Conservation (phyloP, 2,888 invertebrate genomes). For the Drosophila lacicola region DNA sequence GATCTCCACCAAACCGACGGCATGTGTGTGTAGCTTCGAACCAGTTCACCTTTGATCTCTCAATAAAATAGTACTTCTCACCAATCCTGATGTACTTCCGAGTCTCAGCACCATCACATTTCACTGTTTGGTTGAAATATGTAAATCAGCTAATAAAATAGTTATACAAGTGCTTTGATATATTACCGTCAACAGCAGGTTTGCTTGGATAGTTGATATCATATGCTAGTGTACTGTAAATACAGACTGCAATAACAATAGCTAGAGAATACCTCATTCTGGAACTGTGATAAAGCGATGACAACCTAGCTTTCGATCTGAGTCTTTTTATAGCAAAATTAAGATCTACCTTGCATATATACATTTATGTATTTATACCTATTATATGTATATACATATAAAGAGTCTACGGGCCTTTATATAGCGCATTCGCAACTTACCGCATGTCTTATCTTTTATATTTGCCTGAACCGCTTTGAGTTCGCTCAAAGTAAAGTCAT, state of each 20-base stretch:
- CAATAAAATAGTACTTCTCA: constrained; percentile 39
- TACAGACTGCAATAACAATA: constrained; percentile 3
- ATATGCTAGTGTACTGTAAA: constrained; percentile 11
- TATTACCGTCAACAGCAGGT: constrained; percentile 13
- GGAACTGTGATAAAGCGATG: not conserved
- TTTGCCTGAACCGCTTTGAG: not conserved
- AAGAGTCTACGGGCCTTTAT: not conserved
- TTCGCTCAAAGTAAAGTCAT: no score
- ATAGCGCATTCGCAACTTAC: not conserved
- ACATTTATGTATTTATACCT: not conserved
- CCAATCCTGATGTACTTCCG: constrained; percentile 24
- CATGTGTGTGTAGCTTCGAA: constrained; percentile 39
- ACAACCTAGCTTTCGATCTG: no score
- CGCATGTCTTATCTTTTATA: not conserved
- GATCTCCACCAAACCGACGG: constrained; percentile 40
- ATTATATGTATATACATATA: not conserved
- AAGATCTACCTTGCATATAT: not conserved
- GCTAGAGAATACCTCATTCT: constrained; percentile 21
- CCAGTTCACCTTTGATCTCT: constrained; percentile 26
- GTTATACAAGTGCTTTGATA: not conserved
- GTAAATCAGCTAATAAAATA: not conserved
- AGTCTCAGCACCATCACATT: constrained; percentile 5
- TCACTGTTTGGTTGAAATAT: constrained; percentile 5
- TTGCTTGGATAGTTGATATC: constrained; percentile 22
- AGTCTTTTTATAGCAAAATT: constrained; percentile 3